Evolutionary conservation across 2,113 vertebrate species (phyloP).

Genomic region (Zosterops hypoxanthus): DNA sequence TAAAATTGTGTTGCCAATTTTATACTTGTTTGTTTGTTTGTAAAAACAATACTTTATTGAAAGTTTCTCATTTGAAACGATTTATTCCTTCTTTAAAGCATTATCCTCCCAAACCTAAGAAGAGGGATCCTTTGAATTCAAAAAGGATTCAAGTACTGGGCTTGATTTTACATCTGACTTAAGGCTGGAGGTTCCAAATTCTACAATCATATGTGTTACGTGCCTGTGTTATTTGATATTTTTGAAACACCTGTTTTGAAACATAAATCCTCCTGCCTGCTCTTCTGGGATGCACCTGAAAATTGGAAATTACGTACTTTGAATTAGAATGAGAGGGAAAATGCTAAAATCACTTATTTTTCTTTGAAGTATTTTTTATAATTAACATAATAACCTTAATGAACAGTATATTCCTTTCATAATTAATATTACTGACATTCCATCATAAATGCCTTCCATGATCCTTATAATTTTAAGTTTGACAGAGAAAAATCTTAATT

Average conservation of each 20-base stretch:
- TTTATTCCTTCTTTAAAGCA: constrained; percentile 46
- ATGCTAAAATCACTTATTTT: constrained; percentile 41
- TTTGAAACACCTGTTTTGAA: background rate
- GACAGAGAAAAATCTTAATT: constrained; percentile 21
- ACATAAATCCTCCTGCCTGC: background rate
- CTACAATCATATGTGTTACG: background rate
- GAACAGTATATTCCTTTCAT: constrained; percentile 37
- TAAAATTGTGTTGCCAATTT: constrained; percentile 60
- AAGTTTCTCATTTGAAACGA: constrained; percentile 2
- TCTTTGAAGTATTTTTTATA: background rate
- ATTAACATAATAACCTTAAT: background rate
- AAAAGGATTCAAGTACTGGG: constrained; percentile 1
- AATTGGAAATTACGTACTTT: background rate
- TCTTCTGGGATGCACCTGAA: background rate
- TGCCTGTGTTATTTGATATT: background rate
- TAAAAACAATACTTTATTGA: constrained; percentile 19
- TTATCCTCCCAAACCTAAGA: constrained; percentile 32
- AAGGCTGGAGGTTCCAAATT: constrained; percentile 54
- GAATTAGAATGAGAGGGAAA: constrained; percentile 29
- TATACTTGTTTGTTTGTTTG: constrained; percentile 55
- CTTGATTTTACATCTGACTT: background rate
- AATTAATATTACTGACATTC: constrained; percentile 60
- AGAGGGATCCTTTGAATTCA: constrained; percentile 1
- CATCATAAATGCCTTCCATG: constrained; percentile 49
- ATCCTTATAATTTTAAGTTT: constrained; percentile 30